A percentile compares a stretch with the other conserved stretches of the same genome.
Conservation (phyloP, 2,797 vertebrate species). For the Pangasius djambal region DNA sequence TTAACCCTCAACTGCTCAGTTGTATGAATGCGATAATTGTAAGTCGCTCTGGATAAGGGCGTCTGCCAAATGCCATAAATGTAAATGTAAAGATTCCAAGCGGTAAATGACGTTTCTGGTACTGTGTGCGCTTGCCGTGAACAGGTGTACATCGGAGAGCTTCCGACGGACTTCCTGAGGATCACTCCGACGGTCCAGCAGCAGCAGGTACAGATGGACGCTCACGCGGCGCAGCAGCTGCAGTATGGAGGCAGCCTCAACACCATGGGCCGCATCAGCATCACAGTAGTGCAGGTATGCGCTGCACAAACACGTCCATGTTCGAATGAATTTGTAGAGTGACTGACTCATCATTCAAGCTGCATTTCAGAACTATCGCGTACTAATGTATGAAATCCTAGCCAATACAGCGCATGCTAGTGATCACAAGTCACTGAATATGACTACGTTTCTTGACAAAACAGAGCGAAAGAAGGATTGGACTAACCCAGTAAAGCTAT, state of each 20-base stretch:
- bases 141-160: constrained; percentile 92
- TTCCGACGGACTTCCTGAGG: constrained; percentile 94
- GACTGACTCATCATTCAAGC: neutral
- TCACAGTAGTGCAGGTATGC: constrained; percentile 94
- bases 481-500: neutral
- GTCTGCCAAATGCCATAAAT: too few species aligned
- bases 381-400: too few species aligned
- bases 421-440: neutral
- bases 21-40: too few species aligned
- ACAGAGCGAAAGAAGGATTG: neutral
- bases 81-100: neutral
- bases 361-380: too few species aligned
- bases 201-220: constrained; percentile 92
- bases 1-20: too few species aligned
- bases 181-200: constrained; percentile 93
- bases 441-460: neutral
- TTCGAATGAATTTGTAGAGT: too few species aligned
- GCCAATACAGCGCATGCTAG: neutral
- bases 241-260: constrained; percentile 87
- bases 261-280: constrained; percentile 89
- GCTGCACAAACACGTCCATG: neutral
- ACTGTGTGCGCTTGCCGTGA: neutral
- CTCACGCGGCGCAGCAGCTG: constrained; percentile 90
- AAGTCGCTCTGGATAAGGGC: too few species aligned
- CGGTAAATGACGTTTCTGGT: neutral